phyloP scores from a whole-genome alignment of 2,797 vertebrate species.

The Myripristis murdjan region DNA sequence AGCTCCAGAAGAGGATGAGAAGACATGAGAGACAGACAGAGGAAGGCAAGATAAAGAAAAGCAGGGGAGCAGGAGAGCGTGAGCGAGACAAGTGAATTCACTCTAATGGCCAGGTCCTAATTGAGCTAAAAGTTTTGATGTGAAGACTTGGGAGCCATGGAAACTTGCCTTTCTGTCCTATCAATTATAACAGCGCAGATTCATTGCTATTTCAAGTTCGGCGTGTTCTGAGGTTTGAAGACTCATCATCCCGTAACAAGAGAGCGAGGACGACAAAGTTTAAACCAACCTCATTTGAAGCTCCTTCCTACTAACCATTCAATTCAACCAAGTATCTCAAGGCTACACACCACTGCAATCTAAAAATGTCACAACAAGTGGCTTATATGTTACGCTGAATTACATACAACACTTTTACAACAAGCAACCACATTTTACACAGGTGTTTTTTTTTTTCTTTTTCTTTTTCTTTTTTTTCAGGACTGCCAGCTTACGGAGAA shows the following conservation, averaged over 20 bases:
- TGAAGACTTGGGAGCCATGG: conserved; percentile 26
- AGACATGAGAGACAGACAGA: conserved; percentile 25
- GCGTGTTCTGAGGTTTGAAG: conserved; percentile 44
- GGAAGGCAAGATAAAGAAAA: conserved; percentile 1
- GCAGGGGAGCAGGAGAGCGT: conserved; percentile 11
- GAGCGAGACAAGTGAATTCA: conserved; percentile 41
- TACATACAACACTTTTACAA: too few relatives aligned
- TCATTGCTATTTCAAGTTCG: conserved; percentile 55
- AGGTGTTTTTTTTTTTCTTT: too few relatives aligned
- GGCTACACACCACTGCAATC: not conserved
- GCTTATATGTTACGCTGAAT: conserved; percentile 1
- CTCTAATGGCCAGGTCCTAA: conserved; percentile 48
- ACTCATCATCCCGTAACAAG: conserved; percentile 54
- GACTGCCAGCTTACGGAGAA: too few relatives aligned
- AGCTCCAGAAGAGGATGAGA: conserved; percentile 25
- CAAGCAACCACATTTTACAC: too few relatives aligned
- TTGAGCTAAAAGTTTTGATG: conserved; percentile 69
- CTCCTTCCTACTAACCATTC: not conserved
- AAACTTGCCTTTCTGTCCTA: conserved; percentile 41
- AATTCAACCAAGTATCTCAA: not conserved
- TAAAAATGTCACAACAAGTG: conserved; percentile 12
- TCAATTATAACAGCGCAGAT: conserved; percentile 57
- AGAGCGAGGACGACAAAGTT: not conserved
- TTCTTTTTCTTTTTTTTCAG: too few relatives aligned
- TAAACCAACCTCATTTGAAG: conserved; percentile 17